Conservation (phyloP, 2,113 vertebrate species). For the Numenius arquata region DNA sequence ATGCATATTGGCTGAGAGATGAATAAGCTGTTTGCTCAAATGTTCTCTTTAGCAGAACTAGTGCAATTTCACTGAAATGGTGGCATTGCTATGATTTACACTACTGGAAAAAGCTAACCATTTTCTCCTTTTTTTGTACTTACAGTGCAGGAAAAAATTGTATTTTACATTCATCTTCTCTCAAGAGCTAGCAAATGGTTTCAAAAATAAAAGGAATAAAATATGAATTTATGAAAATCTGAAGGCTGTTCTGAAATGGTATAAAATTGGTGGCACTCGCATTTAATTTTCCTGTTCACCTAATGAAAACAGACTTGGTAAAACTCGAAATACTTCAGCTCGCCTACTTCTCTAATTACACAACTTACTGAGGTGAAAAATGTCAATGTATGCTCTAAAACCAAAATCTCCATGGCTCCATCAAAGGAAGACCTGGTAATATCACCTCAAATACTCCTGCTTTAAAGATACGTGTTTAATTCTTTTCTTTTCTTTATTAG, state of each 20-base stretch:
- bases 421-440: background rate
- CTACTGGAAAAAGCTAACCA: background rate
- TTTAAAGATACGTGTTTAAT: background rate
- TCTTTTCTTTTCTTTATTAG: background rate
- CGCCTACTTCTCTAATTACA: conserved; percentile 12
- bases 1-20: background rate
- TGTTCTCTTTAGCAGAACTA: background rate
- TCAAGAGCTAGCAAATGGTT: background rate
- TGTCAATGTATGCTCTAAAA: conserved; percentile 34
- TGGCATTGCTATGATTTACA: background rate
- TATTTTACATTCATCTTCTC: background rate
- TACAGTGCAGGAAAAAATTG: background rate
- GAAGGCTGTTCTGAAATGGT: conserved; percentile 16
- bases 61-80: background rate
- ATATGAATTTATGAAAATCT: background rate
- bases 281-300: conserved; percentile 46
- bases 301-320: conserved; percentile 58
- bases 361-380: conserved; percentile 49
- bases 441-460: rapidly evolving
- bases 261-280: conserved; percentile 6
- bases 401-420: background rate
- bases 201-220: background rate
- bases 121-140: background rate
- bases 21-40: background rate
- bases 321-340: conserved; percentile 13